Conservation (phyloP, 53 echinoderm and acorn worm genomes). For the Holothuria leucospilota region DNA sequence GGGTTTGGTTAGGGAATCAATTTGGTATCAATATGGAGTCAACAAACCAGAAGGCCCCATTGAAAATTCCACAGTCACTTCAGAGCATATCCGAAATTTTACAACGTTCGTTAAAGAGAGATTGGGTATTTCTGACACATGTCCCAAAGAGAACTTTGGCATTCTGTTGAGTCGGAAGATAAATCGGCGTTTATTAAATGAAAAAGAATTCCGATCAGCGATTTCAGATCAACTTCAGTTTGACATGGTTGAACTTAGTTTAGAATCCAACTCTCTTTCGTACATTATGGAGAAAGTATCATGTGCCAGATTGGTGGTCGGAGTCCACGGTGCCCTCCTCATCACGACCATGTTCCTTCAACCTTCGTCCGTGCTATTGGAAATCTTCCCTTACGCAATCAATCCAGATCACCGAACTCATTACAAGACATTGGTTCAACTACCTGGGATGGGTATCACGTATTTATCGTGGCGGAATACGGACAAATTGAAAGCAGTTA, state of each 20-base stretch:
- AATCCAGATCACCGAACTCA: slow-evolving; percentile 89
- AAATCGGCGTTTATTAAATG: slow-evolving; percentile 83
- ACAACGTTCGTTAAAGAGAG: slow-evolving; percentile 50
- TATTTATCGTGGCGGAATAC: slow-evolving; percentile 84
- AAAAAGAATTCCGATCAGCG: slow-evolving; percentile 60
- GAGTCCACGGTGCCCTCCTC: slow-evolving; percentile 76
- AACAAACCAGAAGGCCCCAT: slow-evolving; percentile 78
- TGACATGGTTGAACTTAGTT: slow-evolving; percentile 61
- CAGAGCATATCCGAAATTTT: slow-evolving; percentile 64
- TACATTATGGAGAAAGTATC: slow-evolving; percentile 65
- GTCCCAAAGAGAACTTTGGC: neutral
- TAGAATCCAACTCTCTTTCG: slow-evolving; percentile 62
- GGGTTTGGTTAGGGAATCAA: slow-evolving; percentile 87
- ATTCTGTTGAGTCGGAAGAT: slow-evolving; percentile 67
- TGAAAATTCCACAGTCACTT: slow-evolving; percentile 48
- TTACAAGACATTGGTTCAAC: slow-evolving; percentile 73
- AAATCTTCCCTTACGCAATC: slow-evolving; percentile 84
- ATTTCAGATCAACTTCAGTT: slow-evolving; percentile 61
- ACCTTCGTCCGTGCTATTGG: slow-evolving; percentile 63
- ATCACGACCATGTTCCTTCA: slow-evolving; percentile 81
- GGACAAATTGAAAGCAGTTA: slow-evolving; percentile 61
- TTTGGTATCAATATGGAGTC: slow-evolving; percentile 99
- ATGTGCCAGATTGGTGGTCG: slow-evolving; percentile 71
- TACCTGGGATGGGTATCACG: slow-evolving; percentile 70
- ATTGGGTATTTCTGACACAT: slow-evolving; percentile 14